phyloP scores from a whole-genome alignment of 2,797 vertebrate species.

The Pachyuromys duprasi region DNA sequence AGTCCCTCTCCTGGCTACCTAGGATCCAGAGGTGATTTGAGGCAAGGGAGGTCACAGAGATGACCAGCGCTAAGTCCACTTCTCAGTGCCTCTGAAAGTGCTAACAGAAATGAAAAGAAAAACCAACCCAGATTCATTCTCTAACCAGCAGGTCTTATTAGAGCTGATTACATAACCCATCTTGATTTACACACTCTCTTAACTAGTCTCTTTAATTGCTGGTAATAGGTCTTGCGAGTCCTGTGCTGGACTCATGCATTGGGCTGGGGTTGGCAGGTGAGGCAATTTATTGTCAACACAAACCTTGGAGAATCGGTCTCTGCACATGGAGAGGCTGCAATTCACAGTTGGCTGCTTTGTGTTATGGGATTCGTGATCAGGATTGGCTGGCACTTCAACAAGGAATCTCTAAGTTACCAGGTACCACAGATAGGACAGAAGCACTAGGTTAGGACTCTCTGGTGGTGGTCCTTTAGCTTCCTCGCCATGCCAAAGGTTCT shows the following conservation, averaged over 20 bases:
- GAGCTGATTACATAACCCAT: slow-evolving; percentile 68
- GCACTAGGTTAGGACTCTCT: background rate
- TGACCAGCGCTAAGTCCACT: background rate
- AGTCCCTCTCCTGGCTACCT: background rate
- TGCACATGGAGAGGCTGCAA: background rate
- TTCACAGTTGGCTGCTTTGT: slow-evolving; percentile 20
- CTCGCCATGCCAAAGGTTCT: background rate
- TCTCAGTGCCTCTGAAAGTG: slow-evolving; percentile 1
- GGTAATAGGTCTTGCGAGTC: slow-evolving; percentile 52
- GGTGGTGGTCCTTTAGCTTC: background rate
- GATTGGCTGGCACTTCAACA: slow-evolving; percentile 49
- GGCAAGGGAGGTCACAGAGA: background rate
- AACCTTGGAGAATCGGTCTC: slow-evolving; percentile 54
- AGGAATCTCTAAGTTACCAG: slow-evolving; percentile 32
- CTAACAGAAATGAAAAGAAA: slow-evolving; percentile 75
- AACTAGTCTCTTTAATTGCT: slow-evolving; percentile 66
- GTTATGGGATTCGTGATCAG: slow-evolving; percentile 54
- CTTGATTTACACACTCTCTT: slow-evolving; percentile 61
- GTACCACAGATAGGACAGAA: background rate
- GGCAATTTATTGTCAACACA: slow-evolving; percentile 13
- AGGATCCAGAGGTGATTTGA: background rate
- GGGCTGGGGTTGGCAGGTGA: background rate
- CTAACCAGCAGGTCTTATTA: slow-evolving; percentile 61
- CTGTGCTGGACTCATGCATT: background rate
- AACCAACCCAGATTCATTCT: slow-evolving; percentile 67